Conservation (phyloP, 2,797 vertebrate genomes). For the Lagocephalus sceleratus region DNA sequence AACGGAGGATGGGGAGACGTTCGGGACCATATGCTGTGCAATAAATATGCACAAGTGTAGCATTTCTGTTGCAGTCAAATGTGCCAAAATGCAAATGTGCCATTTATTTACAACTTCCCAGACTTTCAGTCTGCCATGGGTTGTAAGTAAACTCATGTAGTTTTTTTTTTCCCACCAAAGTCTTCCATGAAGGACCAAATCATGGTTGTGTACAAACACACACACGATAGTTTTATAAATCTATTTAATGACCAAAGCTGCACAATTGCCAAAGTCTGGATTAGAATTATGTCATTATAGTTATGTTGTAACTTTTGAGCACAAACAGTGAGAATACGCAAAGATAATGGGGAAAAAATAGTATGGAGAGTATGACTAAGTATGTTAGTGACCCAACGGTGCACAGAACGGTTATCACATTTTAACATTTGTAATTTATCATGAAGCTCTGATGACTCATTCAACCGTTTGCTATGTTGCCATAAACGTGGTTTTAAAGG, state of each 20-base stretch:
- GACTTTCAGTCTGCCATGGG: constrained; percentile 17
- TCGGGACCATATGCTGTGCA: constrained; percentile 78
- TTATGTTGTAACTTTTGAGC: too few relatives aligned
- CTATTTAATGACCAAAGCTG: constrained; percentile 43
- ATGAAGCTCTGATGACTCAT: too few relatives aligned
- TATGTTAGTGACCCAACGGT: too few relatives aligned
- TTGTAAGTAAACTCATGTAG: constrained; percentile 6
- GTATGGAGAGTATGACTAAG: too few relatives aligned
- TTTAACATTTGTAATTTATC: too few relatives aligned
- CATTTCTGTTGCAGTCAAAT: neutral
- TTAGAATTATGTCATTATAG: too few relatives aligned
- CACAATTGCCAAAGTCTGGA: constrained; percentile 52
- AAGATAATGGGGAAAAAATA: too few relatives aligned
- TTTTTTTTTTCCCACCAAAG: neutral
- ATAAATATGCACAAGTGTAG: constrained; percentile 67
- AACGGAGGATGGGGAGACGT: constrained; percentile 83
- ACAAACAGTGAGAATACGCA: too few relatives aligned
- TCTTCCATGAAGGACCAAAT: constrained; percentile 33
- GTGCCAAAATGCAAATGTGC: constrained; percentile 21
- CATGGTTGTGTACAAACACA: constrained; percentile 3
- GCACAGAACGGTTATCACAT: too few relatives aligned
- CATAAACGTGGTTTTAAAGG: too few relatives aligned
- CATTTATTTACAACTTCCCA: constrained; percentile 35
- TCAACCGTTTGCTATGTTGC: too few relatives aligned
- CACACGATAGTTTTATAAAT: neutral